Conservation (phyloP, 2,888 invertebrate species). For the Cephus pulcher region DNA sequence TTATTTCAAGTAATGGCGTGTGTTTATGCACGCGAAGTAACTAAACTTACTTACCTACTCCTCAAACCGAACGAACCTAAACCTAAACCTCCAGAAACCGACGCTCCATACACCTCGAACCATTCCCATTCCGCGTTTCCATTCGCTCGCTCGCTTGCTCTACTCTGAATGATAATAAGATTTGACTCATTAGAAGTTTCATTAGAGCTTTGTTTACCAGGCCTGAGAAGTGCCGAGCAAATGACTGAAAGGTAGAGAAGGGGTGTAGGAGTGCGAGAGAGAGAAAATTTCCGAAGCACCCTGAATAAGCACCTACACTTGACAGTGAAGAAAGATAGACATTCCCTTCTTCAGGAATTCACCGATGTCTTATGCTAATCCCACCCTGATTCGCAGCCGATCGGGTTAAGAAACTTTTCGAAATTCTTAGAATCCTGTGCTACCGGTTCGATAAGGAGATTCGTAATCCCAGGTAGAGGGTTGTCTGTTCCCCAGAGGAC, state of each 20-base stretch:
- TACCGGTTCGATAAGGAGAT: too few relatives aligned
- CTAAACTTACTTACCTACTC: slow-evolving; percentile 52
- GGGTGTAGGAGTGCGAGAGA: slow-evolving; percentile 14
- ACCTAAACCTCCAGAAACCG: slow-evolving; percentile 14
- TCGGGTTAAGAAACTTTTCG: too few relatives aligned
- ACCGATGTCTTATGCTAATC: too few relatives aligned
- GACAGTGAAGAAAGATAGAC: too few relatives aligned
- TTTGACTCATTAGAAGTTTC: slow-evolving; percentile 61
- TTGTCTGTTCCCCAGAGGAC: too few relatives aligned
- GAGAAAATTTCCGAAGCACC: not conserved
- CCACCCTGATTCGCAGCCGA: too few relatives aligned
- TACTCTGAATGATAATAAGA: slow-evolving; percentile 57
- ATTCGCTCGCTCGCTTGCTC: slow-evolving; percentile 30
- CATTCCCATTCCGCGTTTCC: slow-evolving; percentile 16
- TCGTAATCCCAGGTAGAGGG: too few relatives aligned
- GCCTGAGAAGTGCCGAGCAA: slow-evolving; percentile 18
- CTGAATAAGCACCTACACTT: too few relatives aligned
- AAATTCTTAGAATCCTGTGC: too few relatives aligned
- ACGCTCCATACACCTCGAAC: slow-evolving; percentile 23
- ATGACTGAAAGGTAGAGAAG: slow-evolving; percentile 8
- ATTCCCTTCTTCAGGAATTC: too few relatives aligned
- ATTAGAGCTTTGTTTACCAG: slow-evolving; percentile 57
- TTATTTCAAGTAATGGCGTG: slow-evolving; percentile 52
- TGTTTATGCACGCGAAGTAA: slow-evolving; percentile 57
- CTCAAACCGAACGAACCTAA: slow-evolving; percentile 43